Evolutionary conservation across 2,797 vertebrate genomes (phyloP).

Genomic region (Rhinatrema bivittatum): DNA sequence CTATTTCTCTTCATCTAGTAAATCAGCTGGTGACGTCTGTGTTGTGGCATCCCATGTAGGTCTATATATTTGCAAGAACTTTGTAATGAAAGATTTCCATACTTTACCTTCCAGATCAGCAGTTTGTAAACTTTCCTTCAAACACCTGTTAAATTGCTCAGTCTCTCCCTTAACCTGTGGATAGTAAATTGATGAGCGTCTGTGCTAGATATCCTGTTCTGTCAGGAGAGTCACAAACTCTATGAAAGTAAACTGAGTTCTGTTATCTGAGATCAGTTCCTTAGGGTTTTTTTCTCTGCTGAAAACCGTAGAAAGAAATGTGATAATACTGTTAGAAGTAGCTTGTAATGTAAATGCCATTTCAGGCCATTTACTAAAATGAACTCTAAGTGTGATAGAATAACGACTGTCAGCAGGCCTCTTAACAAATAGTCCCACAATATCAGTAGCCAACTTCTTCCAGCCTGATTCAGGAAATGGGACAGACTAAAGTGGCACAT

Average conservation of each 20-base stretch:
- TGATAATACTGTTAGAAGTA: not conserved
- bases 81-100: not conserved
- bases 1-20: not conserved
- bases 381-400: not conserved
- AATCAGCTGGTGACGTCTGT: not conserved
- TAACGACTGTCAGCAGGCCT: not conserved
- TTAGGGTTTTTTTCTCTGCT: not conserved
- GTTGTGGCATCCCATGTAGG: not conserved
- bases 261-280: not conserved
- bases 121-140: too few species aligned
- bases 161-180: not conserved
- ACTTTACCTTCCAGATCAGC: not conserved
- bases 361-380: not conserved
- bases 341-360: not conserved
- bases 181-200: not conserved
- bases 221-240: too few species aligned
- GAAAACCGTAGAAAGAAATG: not conserved
- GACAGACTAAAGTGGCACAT: not conserved
- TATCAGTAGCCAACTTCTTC: too few species aligned
- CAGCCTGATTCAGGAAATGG: too few species aligned
- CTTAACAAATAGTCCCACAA: not conserved
- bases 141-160: too few species aligned
- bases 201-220: not conserved
- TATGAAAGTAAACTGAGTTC: not conserved
- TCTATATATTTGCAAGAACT: not conserved